Percentiles rank a stretch among this genome's conserved stretches.
phyloP scores from a whole-genome alignment of 2,113 vertebrate genomes.

The Microcebus ravelobensis region DNA sequence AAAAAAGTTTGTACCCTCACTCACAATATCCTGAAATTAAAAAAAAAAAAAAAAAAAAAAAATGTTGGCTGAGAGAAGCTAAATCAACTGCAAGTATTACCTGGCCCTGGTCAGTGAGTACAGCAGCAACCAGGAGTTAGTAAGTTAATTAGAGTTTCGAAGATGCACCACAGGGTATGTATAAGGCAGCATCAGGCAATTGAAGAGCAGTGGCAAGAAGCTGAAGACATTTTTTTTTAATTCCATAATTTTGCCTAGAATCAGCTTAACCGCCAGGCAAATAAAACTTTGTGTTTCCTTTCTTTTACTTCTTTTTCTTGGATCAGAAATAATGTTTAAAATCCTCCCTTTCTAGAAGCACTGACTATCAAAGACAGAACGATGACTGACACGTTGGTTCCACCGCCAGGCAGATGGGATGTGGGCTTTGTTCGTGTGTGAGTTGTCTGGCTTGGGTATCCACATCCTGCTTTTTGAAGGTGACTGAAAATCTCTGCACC shows the following conservation, averaged over 20 bases:
- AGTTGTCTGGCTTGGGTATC: conserved; percentile 32
- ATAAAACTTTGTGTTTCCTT: background rate
- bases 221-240: background rate
- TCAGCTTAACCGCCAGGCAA: background rate
- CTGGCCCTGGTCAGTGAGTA: background rate
- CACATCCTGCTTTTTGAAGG: conserved; percentile 33
- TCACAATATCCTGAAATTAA: too few species aligned
- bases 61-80: background rate
- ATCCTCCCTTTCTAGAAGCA: conserved; percentile 38
- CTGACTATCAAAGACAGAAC: background rate
- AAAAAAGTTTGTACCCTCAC: background rate
- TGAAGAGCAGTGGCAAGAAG: background rate
- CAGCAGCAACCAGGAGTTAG: background rate
- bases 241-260: background rate
- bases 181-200: background rate
- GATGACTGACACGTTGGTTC: conserved; percentile 47
- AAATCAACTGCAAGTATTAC: background rate
- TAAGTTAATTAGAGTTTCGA: background rate
- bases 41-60: background rate
- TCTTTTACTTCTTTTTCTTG: background rate
- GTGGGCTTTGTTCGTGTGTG: conserved; percentile 41
- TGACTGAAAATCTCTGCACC: conserved; percentile 47
- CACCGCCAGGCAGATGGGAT: conserved; percentile 29
- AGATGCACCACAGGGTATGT: background rate
- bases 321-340: conserved; percentile 34